Evolutionary conservation across 1,140 invertebrate species (phyloP), one percentile per base, ranked within the genome.

Genomic region (Lepidotrigona ventralis): DNA sequence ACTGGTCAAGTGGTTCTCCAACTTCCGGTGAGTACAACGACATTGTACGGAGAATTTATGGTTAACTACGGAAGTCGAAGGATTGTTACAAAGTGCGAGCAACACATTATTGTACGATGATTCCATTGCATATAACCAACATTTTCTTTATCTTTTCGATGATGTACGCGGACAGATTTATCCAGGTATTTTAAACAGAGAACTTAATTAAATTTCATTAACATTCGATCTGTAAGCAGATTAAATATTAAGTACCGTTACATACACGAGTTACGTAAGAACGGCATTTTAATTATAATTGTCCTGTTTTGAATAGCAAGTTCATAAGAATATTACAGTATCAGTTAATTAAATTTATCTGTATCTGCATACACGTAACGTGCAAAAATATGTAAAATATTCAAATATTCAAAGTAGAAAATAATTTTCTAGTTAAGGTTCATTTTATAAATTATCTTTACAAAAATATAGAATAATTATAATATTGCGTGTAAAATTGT

Each of bases 1-100:
- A 95, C 97, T 99, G 92, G 99, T 99, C 95, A 99, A 99, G 95
- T 99, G 99, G 99, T 99, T 99, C 97, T 99, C 98, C 92, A 99
- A 99, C 94, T 99, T 99, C 95, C 97, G 99, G 99, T 99, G 95
- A 98, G 97, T 96, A 60, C 79, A 76, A 17, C 46, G 12, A 81
- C 51, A 26, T 66, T 58, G 54, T 23, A 76, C 68, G 26, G 11
- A 77, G 5, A 81, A 87, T 85, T 87, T 81, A 39, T n/a, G 56
- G 23, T 70, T 81, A 21, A 11, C 39, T 21, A 26, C 26, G n/a
- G 66, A 64, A 73, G 46, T 51, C 29, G 76, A 71, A 70, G 54
- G 58, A 58, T 60, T 68, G 82, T 83, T 79, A 23, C 23, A 2
- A 26, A 53, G 33, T 69, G 58, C 39, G 29, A 21, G 29, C 26